These are phyloP conservation scores for Orchesella flavescens DNA, from an alignment of 2,888 invertebrate genomes.

Conservation along the genomic window DNA sequence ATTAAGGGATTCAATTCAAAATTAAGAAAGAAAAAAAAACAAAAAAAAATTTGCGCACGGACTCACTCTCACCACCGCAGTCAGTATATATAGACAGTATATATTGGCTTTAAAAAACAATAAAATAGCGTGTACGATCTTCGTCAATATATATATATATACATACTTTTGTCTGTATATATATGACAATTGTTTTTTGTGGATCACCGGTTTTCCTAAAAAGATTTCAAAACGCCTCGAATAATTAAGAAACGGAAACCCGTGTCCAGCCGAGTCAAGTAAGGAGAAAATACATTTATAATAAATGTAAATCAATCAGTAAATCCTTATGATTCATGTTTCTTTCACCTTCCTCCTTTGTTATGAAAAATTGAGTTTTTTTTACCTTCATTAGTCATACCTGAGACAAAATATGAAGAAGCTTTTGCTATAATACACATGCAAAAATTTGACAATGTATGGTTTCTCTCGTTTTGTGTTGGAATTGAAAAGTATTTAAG, in stretches of 20 bases:
- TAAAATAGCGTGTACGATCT: not conserved
- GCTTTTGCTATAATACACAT: not conserved
- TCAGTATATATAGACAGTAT: not conserved
- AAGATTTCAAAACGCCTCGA: slow-evolving; percentile 63
- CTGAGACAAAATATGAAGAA: too few relatives aligned
- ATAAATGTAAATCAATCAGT: not conserved
- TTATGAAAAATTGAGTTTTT: not conserved
- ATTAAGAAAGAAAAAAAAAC: too few relatives aligned
- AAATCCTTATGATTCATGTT: too few relatives aligned
- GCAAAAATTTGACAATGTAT: not conserved
- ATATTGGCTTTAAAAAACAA: slow-evolving; percentile 4
- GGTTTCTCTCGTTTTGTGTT: not conserved
- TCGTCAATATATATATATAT: too few relatives aligned
- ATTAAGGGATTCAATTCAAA: slow-evolving; percentile 24
- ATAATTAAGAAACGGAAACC: slow-evolving; percentile 64
- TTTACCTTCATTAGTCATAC: too few relatives aligned
- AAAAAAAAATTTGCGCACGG: too few relatives aligned
- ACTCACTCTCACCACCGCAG: slow-evolving; percentile 27
- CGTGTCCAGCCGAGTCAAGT: slow-evolving; percentile 65
- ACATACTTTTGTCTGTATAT: not conserved
- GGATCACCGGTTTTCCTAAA: slow-evolving; percentile 52
- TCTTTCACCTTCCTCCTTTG: not conserved
- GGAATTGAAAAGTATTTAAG: not conserved
- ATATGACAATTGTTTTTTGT: slow-evolving; percentile 14
- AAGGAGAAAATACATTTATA: slow-evolving; percentile 17